Evolutionary conservation across 2,797 vertebrate genomes (phyloP).

Genomic region (Gallinago solitaria): DNA sequence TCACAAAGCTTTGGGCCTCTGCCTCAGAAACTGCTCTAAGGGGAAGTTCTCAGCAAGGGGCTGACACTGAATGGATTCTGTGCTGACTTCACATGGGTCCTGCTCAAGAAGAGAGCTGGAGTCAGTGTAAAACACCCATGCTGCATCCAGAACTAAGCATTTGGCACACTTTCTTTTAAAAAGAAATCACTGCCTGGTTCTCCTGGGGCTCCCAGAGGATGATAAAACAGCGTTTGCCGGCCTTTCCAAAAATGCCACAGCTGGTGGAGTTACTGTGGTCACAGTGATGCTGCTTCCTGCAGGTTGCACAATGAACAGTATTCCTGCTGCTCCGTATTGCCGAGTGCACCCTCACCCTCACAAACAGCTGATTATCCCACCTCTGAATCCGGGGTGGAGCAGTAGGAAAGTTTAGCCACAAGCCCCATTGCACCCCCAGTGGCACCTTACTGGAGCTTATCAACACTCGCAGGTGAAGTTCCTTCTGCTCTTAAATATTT

Average conservation of each 20-base stretch:
- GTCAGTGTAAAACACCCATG: background rate
- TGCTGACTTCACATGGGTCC: background rate
- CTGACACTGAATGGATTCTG: background rate
- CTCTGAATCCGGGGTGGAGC: background rate
- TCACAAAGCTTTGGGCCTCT: background rate
- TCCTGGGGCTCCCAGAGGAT: background rate
- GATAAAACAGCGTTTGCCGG: background rate
- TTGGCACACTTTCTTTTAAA: background rate
- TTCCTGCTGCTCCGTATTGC: background rate
- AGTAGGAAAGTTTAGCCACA: background rate
- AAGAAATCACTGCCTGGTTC: background rate
- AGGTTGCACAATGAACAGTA: background rate
- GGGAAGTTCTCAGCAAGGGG: background rate
- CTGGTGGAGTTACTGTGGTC: background rate
- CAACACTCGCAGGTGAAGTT: background rate
- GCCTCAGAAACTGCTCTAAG: background rate
- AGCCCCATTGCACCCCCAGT: background rate
- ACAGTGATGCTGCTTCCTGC: background rate
- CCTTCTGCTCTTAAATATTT: background rate
- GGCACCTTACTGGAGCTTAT: background rate
- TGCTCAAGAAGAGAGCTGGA: background rate
- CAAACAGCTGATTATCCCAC: background rate
- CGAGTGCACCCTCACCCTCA: background rate
- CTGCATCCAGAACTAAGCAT: background rate
- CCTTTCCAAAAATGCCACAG: background rate